A percentile compares a stretch with the other conserved stretches of the same genome.
phyloP scores from a whole-genome alignment of 2,113 vertebrate species.

The Chaenocephalus aceratus region DNA sequence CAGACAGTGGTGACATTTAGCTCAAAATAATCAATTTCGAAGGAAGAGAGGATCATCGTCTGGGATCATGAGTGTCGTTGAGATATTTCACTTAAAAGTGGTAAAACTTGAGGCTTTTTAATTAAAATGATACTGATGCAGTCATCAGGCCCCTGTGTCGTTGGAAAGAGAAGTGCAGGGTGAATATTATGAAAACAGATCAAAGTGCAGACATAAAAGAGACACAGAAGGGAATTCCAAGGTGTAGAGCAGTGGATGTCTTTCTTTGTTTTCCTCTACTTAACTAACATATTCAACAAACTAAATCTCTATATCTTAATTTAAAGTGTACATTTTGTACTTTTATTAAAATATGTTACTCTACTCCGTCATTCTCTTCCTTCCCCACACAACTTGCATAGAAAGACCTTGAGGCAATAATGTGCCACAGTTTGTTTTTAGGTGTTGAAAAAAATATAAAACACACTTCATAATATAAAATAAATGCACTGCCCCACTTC shows the following conservation, averaged over 20 bases:
- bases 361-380: constrained; percentile 67
- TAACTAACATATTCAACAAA: constrained; percentile 32
- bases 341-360: constrained; percentile 77
- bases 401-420: constrained; percentile 62
- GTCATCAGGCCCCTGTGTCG: not conserved
- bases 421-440: constrained; percentile 60
- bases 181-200: not conserved
- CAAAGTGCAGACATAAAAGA: not conserved
- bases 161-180: not conserved
- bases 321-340: constrained; percentile 72
- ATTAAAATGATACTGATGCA: not conserved
- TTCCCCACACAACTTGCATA: constrained; percentile 64
- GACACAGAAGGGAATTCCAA: not conserved
- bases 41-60: too few species aligned
- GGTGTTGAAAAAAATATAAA: constrained; percentile 63
- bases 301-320: constrained; percentile 41
- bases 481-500: constrained; percentile 71
- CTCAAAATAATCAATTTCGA: not conserved
- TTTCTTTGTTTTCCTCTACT: not conserved
- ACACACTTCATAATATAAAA: constrained; percentile 62
- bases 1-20: not conserved
- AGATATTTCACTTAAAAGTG: too few species aligned
- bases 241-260: not conserved
- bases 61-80: too few species aligned
- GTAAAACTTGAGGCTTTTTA: not conserved